Evolutionary conservation across 2,113 vertebrate genomes (phyloP), one percentile per base, ranked within the genome.

Genomic region (Albula goreensis): DNA sequence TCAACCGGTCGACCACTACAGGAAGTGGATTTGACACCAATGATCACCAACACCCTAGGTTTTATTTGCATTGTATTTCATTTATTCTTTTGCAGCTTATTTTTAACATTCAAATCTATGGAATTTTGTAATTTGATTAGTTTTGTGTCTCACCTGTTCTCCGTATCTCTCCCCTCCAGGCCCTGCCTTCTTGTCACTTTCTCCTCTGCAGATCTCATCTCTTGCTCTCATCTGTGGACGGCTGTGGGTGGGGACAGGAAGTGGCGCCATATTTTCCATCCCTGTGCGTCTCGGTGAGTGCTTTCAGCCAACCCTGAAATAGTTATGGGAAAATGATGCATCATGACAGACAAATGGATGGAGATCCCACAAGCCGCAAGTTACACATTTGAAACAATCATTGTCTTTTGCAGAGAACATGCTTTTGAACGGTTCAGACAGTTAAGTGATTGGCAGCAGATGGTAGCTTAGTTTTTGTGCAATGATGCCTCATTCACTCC

Each of bases 241-340:
- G 10, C 90, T 96, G 49, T 96, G 95, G 95, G 90, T 96, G 86
- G 95, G 95, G 83, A 96, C 94, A 15, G 95, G 93, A 85, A 94
- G 94, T 48, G 95, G 95, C 0, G 95, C 95, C 66, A 91, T 96
- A 79, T 93, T 96, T 86, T 94, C 94, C 82, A 88, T 95, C 81
- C 94, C 94, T 0, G 87, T 96, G 81, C 92, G 93, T 5, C 94
- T 95, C 84, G 93, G 95, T 96, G 85, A 88, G 95, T 94, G 81
- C 85, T 53, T 86, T 80, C 9, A 60, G 5, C 22, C 74, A 11
- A 60, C 13, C 10, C 50, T 19, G n/a, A 51, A 60, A 6, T 6
- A 81, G n/a, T n/a, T n/a, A n/a, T n/a, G n/a, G n/a, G n/a, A n/a
- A n/a, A n/a, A 41, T 41, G 31, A 41, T 41, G 31, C 31, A 41